Evolutionary conservation across 2,888 invertebrate species (phyloP).

Genomic region (Mystacides longicornis): DNA sequence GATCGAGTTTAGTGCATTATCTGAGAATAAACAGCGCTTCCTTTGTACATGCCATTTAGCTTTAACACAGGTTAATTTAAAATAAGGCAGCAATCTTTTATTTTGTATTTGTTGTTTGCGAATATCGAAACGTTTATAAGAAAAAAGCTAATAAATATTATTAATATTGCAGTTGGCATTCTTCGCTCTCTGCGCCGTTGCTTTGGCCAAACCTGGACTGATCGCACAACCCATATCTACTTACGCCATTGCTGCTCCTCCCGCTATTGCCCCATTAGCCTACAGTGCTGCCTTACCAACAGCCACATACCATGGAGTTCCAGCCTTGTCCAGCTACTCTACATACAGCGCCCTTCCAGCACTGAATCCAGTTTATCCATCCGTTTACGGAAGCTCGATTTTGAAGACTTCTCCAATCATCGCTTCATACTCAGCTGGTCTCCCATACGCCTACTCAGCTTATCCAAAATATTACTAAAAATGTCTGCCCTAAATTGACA

Average conservation of each 20-base stretch:
- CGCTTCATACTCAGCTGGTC: conserved; percentile 24
- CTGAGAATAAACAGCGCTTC: no score
- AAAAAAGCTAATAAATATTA: background rate
- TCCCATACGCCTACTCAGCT: conserved; percentile 30
- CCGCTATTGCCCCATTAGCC: conserved; percentile 27
- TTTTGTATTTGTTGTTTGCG: background rate
- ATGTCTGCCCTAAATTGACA: no score
- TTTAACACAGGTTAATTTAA: no score
- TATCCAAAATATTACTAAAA: conserved; percentile 1
- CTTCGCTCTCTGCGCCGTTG: conserved; percentile 36
- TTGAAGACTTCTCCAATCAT: conserved; percentile 14
- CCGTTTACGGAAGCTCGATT: conserved; percentile 15
- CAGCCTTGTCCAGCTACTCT: conserved; percentile 27
- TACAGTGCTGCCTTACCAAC: conserved; percentile 36
- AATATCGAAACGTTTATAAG: background rate
- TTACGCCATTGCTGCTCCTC: conserved; percentile 15
- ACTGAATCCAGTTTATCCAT: conserved; percentile 26
- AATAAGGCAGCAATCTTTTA: no score
- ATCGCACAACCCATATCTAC: conserved; percentile 19
- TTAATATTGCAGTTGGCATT: conserved; percentile 35
- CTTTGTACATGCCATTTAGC: no score
- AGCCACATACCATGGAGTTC: conserved; percentile 33
- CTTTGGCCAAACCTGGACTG: conserved; percentile 34
- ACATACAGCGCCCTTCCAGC: conserved; percentile 35
- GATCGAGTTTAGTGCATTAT: no score